These are phyloP conservation scores for Pachymerium ferrugineum DNA, from an alignment of 2,888 invertebrate species.

Conservation along the genomic window DNA sequence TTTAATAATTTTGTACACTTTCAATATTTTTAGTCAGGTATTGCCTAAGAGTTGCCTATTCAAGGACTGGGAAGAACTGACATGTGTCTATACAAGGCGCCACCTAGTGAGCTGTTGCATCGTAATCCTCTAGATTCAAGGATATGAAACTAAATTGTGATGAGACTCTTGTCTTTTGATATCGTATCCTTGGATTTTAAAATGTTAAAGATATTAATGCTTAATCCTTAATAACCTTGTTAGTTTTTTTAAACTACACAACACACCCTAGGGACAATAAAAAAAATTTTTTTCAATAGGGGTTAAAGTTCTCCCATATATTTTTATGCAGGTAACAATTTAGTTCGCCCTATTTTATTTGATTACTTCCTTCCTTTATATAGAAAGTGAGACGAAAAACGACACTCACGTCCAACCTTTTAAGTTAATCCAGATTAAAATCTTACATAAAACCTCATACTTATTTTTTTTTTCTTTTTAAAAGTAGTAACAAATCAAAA, in stretches of 20 bases:
- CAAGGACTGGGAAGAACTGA: neutral
- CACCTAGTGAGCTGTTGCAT: neutral
- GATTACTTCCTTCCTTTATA: conserved; percentile 9
- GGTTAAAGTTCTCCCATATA: neutral
- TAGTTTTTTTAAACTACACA: neutral
- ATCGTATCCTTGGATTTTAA: neutral
- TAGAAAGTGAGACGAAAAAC: conserved; percentile 1
- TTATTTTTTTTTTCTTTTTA: no score
- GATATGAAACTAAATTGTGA: neutral
- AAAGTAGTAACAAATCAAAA: no score
- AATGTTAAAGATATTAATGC: no score
- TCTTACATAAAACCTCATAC: no score
- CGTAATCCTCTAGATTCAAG: neutral
- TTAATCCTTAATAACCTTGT: neutral
- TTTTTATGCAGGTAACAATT: conserved; percentile 8
- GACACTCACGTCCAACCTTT: neutral
- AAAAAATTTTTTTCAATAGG: neutral
- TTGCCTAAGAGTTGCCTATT: no score
- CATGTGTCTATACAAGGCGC: neutral
- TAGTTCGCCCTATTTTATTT: neutral
- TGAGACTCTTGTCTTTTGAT: no score
- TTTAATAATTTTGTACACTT: no score
- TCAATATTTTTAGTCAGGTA: no score
- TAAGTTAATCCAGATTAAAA: no score
- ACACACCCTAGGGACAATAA: neutral